Evolutionary conservation across 37 sponge, comb jelly and placozoan genomes (phyloP), one percentile per base, ranked within the genome.

Genomic region (Ianthella basta): DNA sequence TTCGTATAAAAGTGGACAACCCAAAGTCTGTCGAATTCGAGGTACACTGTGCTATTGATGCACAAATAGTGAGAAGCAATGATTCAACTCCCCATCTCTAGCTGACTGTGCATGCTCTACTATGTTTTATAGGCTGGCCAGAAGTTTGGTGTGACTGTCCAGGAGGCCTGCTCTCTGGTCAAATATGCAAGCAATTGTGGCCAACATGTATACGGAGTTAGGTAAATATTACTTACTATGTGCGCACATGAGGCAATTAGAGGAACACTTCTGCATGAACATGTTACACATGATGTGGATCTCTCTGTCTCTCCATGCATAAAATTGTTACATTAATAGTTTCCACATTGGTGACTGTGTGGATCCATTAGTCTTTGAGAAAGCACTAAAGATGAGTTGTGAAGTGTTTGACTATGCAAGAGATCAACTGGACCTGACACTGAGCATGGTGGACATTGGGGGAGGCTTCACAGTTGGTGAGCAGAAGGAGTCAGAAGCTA

Each of bases 331-430:
- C n/a, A n/a, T n/a, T n/a, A 57, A 2, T 83, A 96, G 96, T 75
- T 97, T 97, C 57, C 97, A 97, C 86, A 91, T 97, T 35, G 97
- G 97, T 85, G 95, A 91, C 16, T 94, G 87, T 68, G 80, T 86
- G 40, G 86, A 88, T 13, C 87, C 93, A 0, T 56, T 24, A 14
- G 91, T 91, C 18, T 97, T 83, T 79, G 25, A 56, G 29, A 13
- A n/a, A 3, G 97, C 97, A 18, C 84, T 97, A 6, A 72, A 86
- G 53, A 84, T 84, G 67, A 67, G 91, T 4, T 21, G 63, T 4
- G 59, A 83, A 57, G 82, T 95, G 20, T 97, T 97, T 66, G 29
- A 83, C 23, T 69, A 85, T 40, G 95, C 72, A 23, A 66, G 55
- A 37, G 24, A 41, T 13, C n/a, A n/a, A n/a, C 10, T 91, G 24